Conservation (phyloP, 2,113 vertebrate genomes). For the Gambusia affinis region DNA sequence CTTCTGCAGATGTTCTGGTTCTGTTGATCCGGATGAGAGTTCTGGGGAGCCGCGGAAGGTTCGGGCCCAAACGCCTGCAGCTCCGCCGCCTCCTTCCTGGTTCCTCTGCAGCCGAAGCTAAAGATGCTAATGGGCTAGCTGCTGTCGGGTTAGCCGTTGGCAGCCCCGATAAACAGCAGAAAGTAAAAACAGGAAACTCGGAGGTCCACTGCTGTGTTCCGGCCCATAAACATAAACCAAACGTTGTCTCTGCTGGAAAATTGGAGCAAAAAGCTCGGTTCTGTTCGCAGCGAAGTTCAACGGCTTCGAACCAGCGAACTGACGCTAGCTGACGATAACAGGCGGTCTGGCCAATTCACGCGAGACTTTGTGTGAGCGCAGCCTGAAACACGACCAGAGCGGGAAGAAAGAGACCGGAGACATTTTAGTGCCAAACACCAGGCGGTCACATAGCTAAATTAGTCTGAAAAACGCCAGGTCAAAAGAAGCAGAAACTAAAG, state of each 20-base stretch:
- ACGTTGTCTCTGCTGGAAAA: fast-evolving
- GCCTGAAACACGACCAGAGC: too few relatives aligned
- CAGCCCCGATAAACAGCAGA: neutral
- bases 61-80: conserved; percentile 37
- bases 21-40: neutral
- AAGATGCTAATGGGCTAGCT: conserved; percentile 62
- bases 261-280: neutral
- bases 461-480: too few relatives aligned
- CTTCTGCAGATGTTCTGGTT: neutral
- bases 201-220: too few relatives aligned
- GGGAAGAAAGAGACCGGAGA: too few relatives aligned
- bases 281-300: neutral
- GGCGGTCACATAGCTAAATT: too few relatives aligned
- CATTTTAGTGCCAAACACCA: too few relatives aligned
- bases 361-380: neutral
- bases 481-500: too few relatives aligned
- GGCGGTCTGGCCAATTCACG: neutral
- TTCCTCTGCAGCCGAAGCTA: conserved; percentile 28
- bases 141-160: conserved; percentile 31
- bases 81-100: conserved; percentile 63
- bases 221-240: neutral
- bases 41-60: conserved; percentile 1
- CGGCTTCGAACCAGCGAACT: neutral
- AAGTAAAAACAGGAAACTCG: neutral
- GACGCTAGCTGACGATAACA: neutral